Evolutionary conservation across 2,888 invertebrate species (phyloP), one percentile per base, ranked within the genome.

Genomic region (Proisotoma minuta): DNA sequence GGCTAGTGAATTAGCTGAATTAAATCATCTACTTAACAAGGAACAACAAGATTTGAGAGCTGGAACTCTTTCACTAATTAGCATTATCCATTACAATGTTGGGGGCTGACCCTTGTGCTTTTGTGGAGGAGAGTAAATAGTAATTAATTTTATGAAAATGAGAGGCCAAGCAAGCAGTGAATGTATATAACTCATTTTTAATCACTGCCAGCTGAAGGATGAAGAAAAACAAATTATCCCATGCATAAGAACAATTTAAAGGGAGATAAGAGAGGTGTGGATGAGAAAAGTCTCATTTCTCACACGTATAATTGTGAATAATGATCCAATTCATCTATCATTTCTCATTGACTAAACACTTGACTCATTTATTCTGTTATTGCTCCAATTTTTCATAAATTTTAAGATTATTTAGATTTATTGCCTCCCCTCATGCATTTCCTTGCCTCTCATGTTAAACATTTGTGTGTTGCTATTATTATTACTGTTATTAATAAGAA

Each of bases 311-410:
- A 34, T 54, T 20, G 53, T 34, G 23, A 43, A n/a, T 43, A 43
- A 43, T 43, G 43, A 50, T 15, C 8, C 43, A 24, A 23, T 22
- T 26, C 56, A 56, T 56, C 43, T 43, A 56, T 56, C 43, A 56
- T 56, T 39, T 56, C 27, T 39, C 40, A 47, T 56, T 40, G 56
- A 47, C 22, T 56, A 56, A 56, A 56, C 56, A 43, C 40, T 43
- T 10, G n/a, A 15, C 43, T 56, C 56, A 43, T 43, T 43, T 56
- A 23, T 47, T 56, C 26, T 56, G 56, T 47, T 56, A 22, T 39
- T 39, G 34, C 20, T 18, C 29, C 43, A 56, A 47, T 56, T 47
- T 54, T 40, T 47, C 47, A 56, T 22, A 39, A 23, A 47, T 23
- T 51, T 26, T 51, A 22, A 5, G 24, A 51, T 28, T 27, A 51